A percentile compares a stretch with the other conserved stretches of the same genome.
phyloP scores from a whole-genome alignment of 1,140 invertebrate species.

The Achatina immaculata region DNA sequence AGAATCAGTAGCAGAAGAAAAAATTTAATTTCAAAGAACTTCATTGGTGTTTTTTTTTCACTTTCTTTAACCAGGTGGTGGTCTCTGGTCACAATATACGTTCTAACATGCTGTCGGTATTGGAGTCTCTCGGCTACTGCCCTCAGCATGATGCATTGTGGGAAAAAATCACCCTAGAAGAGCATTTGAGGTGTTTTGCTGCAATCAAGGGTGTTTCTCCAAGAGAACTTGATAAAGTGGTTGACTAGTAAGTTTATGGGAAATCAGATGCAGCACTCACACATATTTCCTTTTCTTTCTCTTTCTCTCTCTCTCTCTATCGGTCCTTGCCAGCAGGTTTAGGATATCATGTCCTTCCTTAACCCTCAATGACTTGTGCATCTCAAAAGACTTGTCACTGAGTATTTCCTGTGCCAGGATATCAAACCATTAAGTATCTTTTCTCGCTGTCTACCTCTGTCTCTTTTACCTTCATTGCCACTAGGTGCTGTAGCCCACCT shows the following conservation, averaged over 20 bases:
- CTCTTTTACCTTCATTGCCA: background rate
- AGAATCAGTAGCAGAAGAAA: too few species aligned
- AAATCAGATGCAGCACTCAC: too few species aligned
- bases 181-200: conserved; percentile 86
- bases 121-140: conserved; percentile 67
- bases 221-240: conserved; percentile 39
- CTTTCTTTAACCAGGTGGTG: conserved; percentile 50
- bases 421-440: too few species aligned
- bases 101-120: conserved; percentile 55
- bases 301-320: too few species aligned
- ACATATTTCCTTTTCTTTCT: too few species aligned
- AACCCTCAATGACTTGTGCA: background rate
- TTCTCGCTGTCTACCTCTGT: too few species aligned
- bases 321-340: too few species aligned
- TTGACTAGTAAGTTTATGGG: conserved; percentile 53
- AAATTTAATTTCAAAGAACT: too few species aligned
- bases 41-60: background rate
- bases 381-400: too few species aligned
- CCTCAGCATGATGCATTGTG: conserved; percentile 71
- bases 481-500: background rate
- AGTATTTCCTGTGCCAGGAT: too few species aligned
- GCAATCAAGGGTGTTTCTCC: conserved; percentile 81
- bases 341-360: too few species aligned
- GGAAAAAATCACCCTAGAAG: conserved; percentile 71
- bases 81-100: conserved; percentile 57